These are phyloP conservation scores for Drosophila kikkawai DNA, from an alignment of 1,140 invertebrate genomes.

Conservation along the genomic window DNA sequence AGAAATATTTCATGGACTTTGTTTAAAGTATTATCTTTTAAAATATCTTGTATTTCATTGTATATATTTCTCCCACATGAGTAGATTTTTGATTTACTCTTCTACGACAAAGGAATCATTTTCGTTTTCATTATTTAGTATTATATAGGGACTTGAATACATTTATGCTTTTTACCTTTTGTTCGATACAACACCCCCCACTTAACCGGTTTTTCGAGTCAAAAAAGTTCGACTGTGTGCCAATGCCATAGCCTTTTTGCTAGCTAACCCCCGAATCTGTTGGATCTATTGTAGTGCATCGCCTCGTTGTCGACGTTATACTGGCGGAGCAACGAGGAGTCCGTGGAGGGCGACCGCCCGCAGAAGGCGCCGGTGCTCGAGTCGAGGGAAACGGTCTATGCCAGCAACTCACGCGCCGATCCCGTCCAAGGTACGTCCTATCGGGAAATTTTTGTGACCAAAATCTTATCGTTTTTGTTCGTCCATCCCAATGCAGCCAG, in stretches of 20 bases:
- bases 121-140: too few species aligned
- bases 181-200: too few species aligned
- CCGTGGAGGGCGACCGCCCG: constrained; percentile 89
- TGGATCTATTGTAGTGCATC: constrained; percentile 86
- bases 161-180: not conserved
- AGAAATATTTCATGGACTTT: too few species aligned
- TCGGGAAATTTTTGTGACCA: constrained; percentile 85
- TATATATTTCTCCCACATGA: too few species aligned
- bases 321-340: constrained; percentile 91
- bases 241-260: not conserved
- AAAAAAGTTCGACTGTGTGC: constrained; percentile 11
- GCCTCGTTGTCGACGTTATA: constrained; percentile 90
- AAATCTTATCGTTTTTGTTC: constrained; percentile 84
- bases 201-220: not conserved
- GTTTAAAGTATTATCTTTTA: too few species aligned
- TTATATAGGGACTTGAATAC: too few species aligned
- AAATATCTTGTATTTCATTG: too few species aligned
- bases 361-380: constrained; percentile 88
- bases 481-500: constrained; percentile 84
- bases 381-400: constrained; percentile 86
- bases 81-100: too few species aligned
- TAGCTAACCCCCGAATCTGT: constrained; percentile 20
- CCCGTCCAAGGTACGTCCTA: constrained; percentile 87
- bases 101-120: too few species aligned
- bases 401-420: constrained; percentile 86